phyloP scores from a whole-genome alignment of 1,140 invertebrate genomes.

The Drosophila nasuta region DNA sequence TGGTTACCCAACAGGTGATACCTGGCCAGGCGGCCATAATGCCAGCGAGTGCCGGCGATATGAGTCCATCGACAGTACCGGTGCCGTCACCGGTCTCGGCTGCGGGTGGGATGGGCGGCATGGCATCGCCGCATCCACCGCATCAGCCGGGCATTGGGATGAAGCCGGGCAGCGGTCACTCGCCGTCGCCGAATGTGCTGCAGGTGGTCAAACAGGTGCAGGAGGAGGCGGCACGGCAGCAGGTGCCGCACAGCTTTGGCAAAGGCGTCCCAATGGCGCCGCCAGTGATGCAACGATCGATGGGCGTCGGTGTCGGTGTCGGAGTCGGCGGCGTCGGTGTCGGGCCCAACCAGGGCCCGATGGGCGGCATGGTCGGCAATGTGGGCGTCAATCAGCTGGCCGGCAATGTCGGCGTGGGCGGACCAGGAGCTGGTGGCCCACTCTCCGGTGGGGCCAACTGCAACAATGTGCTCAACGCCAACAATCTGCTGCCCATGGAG shows the following conservation, averaged over 20 bases:
- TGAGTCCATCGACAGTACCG: constrained; percentile 85
- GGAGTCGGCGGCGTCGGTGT: too few species aligned
- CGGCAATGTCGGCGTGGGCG: constrained; percentile 53
- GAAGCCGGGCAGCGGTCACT: constrained; percentile 88
- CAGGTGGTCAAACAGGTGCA: constrained; percentile 96
- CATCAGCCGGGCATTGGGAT: constrained; percentile 89
- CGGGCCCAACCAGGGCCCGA: constrained; percentile 58
- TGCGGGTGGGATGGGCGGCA: constrained; percentile 58
- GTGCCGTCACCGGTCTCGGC: constrained; percentile 77
- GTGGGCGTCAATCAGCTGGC: constrained; percentile 48
- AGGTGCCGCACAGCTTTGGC: constrained; percentile 90
- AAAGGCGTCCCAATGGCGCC: constrained; percentile 90
- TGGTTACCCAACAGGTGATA: constrained; percentile 80
- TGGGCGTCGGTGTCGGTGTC: constrained; percentile 51
- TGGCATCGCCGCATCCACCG: constrained; percentile 85
- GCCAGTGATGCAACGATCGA: constrained; percentile 87
- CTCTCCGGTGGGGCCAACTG: constrained; percentile 59
- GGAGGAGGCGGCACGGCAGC: constrained; percentile 94
- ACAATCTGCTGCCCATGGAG: constrained; percentile 88
- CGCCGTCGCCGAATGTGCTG: constrained; percentile 92
- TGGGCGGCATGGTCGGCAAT: constrained; percentile 59
- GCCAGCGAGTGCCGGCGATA: constrained; percentile 78
- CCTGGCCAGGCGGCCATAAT: constrained; percentile 63
- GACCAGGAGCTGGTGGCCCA: constrained; percentile 46
- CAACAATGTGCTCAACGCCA: constrained; percentile 66